Percentiles rank a stretch among this genome's conserved stretches.
These are phyloP conservation scores for Novumbra hubbsi DNA, from an alignment of 2,797 vertebrate species.

Conservation along the genomic window DNA sequence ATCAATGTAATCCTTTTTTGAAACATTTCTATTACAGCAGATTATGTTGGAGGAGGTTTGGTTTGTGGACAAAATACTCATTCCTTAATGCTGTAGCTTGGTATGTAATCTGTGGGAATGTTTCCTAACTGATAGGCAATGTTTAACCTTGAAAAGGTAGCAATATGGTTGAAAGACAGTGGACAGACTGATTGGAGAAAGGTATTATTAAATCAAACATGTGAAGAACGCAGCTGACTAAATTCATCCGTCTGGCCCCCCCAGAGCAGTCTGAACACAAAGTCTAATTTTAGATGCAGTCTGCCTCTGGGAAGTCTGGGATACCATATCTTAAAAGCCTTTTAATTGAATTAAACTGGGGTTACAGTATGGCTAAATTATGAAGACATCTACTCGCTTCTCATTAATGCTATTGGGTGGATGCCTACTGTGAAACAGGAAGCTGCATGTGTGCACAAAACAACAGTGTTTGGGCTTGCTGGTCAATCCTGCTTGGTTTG, in stretches of 20 bases:
- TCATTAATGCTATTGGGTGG: conserved; percentile 58
- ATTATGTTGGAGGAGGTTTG: not conserved
- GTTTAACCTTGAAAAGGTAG: conserved; percentile 9
- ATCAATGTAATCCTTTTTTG: conserved; percentile 27
- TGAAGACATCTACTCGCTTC: conserved; percentile 33
- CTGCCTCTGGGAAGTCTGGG: conserved; percentile 21
- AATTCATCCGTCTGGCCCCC: not conserved
- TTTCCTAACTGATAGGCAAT: conserved; percentile 1
- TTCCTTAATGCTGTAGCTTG: conserved; percentile 1
- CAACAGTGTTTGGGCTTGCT: not conserved
- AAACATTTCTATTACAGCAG: conserved; percentile 32
- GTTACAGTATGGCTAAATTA: not conserved
- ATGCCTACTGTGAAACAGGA: conserved; percentile 60
- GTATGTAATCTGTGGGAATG: conserved; percentile 1
- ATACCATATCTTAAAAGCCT: conserved; percentile 19
- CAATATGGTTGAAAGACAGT: conserved; percentile 1
- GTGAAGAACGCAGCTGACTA: conserved; percentile 10
- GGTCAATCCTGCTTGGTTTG: not conserved
- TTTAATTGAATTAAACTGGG: conserved; percentile 17
- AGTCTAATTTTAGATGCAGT: conserved; percentile 44
- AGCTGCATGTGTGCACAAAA: not conserved
- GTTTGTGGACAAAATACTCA: not conserved
- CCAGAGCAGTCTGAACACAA: conserved; percentile 25
- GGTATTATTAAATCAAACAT: conserved; percentile 25
- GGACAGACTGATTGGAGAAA: conserved; percentile 11